Base-by-base conservation (phyloP, 92 coral and sea anemone species). In the Montipora capitata region DNA sequence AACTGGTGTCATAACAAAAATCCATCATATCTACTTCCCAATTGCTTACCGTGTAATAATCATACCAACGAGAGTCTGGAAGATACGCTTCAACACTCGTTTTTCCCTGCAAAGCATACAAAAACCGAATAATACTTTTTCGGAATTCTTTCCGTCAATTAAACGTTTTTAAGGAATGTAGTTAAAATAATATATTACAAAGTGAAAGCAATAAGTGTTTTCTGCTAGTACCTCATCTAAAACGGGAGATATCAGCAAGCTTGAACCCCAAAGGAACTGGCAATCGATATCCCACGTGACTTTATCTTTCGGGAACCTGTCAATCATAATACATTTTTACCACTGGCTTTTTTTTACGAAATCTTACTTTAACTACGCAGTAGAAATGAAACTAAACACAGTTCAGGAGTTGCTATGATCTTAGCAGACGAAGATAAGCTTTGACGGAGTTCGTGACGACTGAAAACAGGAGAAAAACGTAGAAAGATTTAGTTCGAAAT, bases 231-330 rank as follows among this genome's bases (percentile, higher is more conserved):
- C 99, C 98, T 97, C 7, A 18, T 94, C 95, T n/a, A 97, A 80
- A 62, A 94, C 99, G 2, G 99, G 99, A 17, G 97, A 91, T 56
- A 97, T 92, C 54, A 97, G 85, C 43, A 97, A 86, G 1, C 92
- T 88, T 2, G 95, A 81, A 65, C 99, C 99, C 99, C 99, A 97
- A 58, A 97, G 83, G 69, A 97, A 96, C 89, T 97, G 98, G 49
- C 84, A 80, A 83, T 97, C 99, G 16, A 96, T 86, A 40, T 80
- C 90, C 99, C 98, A 96, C 42, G 99, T 95, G 38, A 78, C 63
- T 66, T 81, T 87, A 74, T 97, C 99, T 0, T 67, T 71, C 40
- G 95, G 80, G 69, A 97, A 97, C 83, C 99, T 97, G 68, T 61
- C 51, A 18, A 57, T 20, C 20, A 27, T 27, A 65, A 48, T 48